Evolutionary conservation across 53 echinoderm and acorn worm species (phyloP).

Genomic region (Mesocentrotus franciscanus): DNA sequence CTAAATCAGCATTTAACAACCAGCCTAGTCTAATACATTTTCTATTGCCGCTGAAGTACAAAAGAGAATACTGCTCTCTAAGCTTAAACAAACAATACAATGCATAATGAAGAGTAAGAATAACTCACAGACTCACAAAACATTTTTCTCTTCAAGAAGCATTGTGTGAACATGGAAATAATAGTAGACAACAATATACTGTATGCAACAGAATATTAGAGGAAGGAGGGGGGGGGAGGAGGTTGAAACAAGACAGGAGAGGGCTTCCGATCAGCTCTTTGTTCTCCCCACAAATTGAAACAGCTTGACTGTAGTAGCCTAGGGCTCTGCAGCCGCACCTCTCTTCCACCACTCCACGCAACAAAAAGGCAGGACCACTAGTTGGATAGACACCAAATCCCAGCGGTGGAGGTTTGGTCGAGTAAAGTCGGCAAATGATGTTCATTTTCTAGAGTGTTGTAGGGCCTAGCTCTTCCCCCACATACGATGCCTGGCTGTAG

Average conservation of each 20-base stretch:
- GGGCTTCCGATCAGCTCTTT: conserved; percentile 37
- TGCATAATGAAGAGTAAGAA: background rate
- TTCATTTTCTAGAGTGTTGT: conserved; percentile 30
- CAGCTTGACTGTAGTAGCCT: conserved; percentile 49
- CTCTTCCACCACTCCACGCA: background rate
- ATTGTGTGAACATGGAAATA: background rate
- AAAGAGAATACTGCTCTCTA: background rate
- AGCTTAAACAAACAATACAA: background rate
- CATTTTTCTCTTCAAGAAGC: background rate
- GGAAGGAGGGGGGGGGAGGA: background rate
- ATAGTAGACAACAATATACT: background rate
- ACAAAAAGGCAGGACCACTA: background rate
- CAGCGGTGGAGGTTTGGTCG: background rate
- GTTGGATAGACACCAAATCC: conserved; percentile 32
- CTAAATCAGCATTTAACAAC: background rate
- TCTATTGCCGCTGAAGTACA: background rate
- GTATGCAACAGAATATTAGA: background rate
- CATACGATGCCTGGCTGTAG: conserved; percentile 34
- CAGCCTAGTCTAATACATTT: background rate
- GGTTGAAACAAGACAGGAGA: background rate
- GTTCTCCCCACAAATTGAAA: conserved; percentile 54
- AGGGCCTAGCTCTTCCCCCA: conserved; percentile 24
- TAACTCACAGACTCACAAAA: background rate
- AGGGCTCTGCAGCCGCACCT: conserved; percentile 29
- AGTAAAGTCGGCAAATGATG: conserved; percentile 18